Base-by-base conservation (phyloP, 1,140 invertebrate genomes). In the Drosophila pachea region DNA sequence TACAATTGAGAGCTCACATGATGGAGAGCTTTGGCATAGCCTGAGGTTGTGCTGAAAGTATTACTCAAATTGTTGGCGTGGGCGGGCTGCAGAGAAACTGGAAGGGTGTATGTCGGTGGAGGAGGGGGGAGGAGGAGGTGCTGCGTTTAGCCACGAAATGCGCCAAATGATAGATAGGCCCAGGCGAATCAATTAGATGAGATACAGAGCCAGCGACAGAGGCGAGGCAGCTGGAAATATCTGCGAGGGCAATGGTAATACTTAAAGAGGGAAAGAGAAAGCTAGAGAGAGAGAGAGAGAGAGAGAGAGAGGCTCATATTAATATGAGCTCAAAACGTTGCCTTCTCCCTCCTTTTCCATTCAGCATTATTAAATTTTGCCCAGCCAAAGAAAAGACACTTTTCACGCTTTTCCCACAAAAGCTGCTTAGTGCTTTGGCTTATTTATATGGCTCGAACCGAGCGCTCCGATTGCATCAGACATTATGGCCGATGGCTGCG, bases 1-100 rank as follows among this genome's bases (percentile, higher is more conserved):
- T 69, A 36, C 61, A 47, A 66, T 53, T 53, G 48, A 52, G 61
- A 58, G 68, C 62, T 53, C 54, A 54, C 58, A 78, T 82, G 78
- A 82, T 82, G 75, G 79, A 82, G 66, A 81, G 79, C 78, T 59
- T 48, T 50, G 42, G 60, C 79, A 72, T 75, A 67, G 74, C 78
- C 78, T 60, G 36, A 48, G 76, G 78, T 78, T 72, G 60, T 48
- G 29, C 22, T n/a, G 14, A 47, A 49, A 49, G 55, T 78, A 74
- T 73, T 63, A 71, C 73, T 79, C 76, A 78, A 55, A 48, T 49
- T 11, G 43, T 56, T 62, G 53, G 22, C 22, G 22, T 22, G 22
- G 22, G 22, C 22, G 22, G 22, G 22, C 22, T 3, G 22, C 1
- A 22, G 22, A 22, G 22, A 22, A 22, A 3, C 22, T 22, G 22